phyloP scores from a whole-genome alignment of 1,140 invertebrate species.

The Penaeus indicus region DNA sequence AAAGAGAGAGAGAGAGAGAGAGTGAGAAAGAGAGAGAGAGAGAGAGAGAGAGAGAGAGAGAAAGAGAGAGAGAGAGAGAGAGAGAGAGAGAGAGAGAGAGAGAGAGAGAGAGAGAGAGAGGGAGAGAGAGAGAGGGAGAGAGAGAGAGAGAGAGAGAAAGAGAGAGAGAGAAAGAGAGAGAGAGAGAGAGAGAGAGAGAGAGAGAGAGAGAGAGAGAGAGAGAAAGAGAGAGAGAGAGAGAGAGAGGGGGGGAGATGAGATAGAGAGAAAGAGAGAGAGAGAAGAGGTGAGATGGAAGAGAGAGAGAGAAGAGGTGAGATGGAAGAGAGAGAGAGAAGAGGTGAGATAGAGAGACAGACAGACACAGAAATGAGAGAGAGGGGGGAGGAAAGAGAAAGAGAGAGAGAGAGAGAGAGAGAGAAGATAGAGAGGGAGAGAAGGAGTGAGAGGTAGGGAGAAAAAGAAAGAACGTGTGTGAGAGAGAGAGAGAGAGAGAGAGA shows the following conservation, averaged over 20 bases:
- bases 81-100: conserved; percentile 24
- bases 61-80: too few species aligned
- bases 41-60: neutral
- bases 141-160: neutral
- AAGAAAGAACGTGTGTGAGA: neutral
- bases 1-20: neutral
- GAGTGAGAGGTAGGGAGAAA: neutral
- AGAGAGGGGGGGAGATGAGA: neutral
- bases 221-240: neutral
- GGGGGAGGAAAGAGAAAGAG: neutral
- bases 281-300: neutral
- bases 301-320: too few species aligned
- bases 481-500: neutral
- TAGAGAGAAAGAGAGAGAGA: neutral
- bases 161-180: too few species aligned
- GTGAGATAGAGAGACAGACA: neutral
- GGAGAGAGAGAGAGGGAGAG: neutral
- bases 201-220: neutral
- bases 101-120: neutral
- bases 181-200: too few species aligned
- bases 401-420: neutral
- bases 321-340: too few species aligned
- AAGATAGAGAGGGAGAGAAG: neutral
- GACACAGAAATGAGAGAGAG: too few species aligned
- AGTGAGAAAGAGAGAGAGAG: neutral